Conservation (phyloP, 2,113 vertebrate species). For the Stercorarius parasiticus region DNA sequence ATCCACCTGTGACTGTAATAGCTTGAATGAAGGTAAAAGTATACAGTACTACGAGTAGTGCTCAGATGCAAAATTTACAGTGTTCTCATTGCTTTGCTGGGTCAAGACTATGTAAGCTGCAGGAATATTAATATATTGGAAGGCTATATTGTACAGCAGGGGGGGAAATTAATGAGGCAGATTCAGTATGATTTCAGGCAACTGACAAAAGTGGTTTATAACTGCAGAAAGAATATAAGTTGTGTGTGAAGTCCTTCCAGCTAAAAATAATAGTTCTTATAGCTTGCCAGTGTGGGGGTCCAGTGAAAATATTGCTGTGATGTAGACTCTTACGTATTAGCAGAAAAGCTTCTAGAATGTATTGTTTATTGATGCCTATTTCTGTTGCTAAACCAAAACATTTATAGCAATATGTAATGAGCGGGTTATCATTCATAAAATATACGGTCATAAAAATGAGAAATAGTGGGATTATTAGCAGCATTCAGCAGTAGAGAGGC, state of each 20-base stretch:
- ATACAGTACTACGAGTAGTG: neutral
- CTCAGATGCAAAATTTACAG: constrained; percentile 10
- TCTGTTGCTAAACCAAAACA: constrained; percentile 57
- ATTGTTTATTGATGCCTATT: constrained; percentile 41
- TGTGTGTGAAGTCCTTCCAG: constrained; percentile 36
- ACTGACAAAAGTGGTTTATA: constrained; percentile 49
- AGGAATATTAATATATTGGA: constrained; percentile 73
- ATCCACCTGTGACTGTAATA: constrained; percentile 19
- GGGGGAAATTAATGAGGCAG: constrained; percentile 54
- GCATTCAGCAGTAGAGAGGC: constrained; percentile 29
- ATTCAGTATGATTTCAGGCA: constrained; percentile 48
- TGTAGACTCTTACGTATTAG: neutral
- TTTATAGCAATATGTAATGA: constrained; percentile 54
- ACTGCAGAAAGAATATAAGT: neutral
- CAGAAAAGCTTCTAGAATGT: constrained; percentile 19
- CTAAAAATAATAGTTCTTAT: constrained; percentile 31
- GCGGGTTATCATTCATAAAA: constrained; percentile 57
- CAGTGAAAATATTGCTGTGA: neutral
- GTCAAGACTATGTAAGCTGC: constrained; percentile 68
- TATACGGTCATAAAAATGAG: constrained; percentile 60
- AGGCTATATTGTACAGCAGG: neutral
- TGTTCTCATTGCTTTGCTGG: constrained; percentile 1
- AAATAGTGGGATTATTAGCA: constrained; percentile 55
- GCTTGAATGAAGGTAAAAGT: constrained; percentile 63
- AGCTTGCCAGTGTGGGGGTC: neutral